Conservation (phyloP, 2,113 vertebrate genomes). For the Brachypteracias leptosomus region DNA sequence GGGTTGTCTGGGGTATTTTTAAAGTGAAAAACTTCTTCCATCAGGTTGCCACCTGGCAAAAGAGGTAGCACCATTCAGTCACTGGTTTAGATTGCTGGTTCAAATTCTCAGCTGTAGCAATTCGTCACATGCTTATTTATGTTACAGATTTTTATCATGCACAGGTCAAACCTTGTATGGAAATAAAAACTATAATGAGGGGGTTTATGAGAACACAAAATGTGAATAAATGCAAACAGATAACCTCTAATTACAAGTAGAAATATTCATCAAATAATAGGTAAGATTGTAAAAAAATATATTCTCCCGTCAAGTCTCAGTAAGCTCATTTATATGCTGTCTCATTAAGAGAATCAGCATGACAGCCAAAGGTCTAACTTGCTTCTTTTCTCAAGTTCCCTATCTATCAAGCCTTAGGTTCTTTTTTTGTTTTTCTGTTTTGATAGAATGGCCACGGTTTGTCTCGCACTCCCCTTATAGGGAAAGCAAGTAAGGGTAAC, state of each 20-base stretch:
- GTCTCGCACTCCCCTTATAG: not conserved
- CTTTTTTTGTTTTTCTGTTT: not conserved
- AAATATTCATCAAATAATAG: not conserved
- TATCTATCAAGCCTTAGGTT: not conserved
- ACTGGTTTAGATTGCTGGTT: not conserved
- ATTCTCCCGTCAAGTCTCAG: not conserved
- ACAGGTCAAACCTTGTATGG: rapidly evolving
- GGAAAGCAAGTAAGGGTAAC: not conserved
- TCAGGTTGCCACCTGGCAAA: not conserved
- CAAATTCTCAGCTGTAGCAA: not conserved
- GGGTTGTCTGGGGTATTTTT: not conserved
- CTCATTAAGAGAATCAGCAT: not conserved
- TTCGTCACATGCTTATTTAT: not conserved
- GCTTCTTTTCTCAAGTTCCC: not conserved
- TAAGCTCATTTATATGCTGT: not conserved
- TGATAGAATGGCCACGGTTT: not conserved
- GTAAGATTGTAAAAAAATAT: not conserved
- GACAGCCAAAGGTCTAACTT: not conserved
- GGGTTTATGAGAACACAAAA: not conserved
- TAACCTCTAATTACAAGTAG: not conserved
- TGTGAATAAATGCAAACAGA: not conserved
- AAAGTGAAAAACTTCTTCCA: not conserved
- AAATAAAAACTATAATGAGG: not conserved
- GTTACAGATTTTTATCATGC: not conserved
- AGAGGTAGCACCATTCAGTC: not conserved